Percentiles rank a stretch among this genome's conserved stretches.
Conservation (phyloP, 2,888 invertebrate genomes). For the Diabrotica balteata region DNA sequence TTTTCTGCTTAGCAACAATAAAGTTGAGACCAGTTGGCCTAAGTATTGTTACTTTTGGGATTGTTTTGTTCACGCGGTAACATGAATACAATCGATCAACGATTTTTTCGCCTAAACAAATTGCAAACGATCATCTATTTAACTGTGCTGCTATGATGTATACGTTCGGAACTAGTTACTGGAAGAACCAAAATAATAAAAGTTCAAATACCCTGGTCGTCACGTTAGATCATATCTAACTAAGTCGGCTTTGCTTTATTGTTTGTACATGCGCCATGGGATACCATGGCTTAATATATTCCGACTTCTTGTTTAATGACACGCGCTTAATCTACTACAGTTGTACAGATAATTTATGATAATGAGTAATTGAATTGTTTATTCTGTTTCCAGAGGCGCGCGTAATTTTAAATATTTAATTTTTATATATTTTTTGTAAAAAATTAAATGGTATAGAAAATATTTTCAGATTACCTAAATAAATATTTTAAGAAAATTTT, state of each 20-base stretch:
- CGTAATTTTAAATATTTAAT: neutral
- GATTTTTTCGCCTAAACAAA: no score
- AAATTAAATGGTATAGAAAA: no score
- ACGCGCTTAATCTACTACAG: constrained; percentile 12
- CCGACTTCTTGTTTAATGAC: constrained; percentile 13
- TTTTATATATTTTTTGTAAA: no score
- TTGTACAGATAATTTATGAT: constrained; percentile 18
- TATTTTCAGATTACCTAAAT: no score
- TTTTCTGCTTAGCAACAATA: neutral
- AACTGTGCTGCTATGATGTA: neutral
- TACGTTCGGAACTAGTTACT: constrained; percentile 1
- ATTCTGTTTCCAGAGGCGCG: neutral
- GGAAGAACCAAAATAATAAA: neutral
- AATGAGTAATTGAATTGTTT: neutral
- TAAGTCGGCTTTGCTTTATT: constrained; percentile 15
- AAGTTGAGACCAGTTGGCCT: constrained; percentile 2
- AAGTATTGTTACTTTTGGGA: constrained; percentile 5
- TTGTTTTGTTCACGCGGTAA: neutral
- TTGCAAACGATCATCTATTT: neutral
- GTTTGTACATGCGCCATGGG: constrained; percentile 33
- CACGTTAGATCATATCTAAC: constrained; percentile 15
- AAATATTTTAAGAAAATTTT: no score
- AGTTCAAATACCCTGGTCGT: constrained; percentile 19
- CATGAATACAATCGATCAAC: neutral
- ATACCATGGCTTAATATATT: neutral